Evolutionary conservation across 2,888 invertebrate genomes (phyloP).

Genomic region (Coleophora deauratella): DNA sequence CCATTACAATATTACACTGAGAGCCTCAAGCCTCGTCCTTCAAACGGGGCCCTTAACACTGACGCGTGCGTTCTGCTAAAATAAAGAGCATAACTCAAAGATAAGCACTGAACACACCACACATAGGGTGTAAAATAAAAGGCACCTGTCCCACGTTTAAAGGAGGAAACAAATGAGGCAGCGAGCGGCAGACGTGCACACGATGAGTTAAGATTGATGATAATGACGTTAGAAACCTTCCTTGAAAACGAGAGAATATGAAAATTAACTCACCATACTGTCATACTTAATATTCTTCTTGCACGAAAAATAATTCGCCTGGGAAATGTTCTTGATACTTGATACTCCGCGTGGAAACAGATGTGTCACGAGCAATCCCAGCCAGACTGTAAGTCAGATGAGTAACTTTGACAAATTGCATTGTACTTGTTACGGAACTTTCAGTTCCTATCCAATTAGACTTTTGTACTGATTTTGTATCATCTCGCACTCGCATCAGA

Average conservation of each 20-base stretch:
- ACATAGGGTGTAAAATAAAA: conserved; percentile 2
- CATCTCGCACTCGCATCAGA: too few relatives aligned
- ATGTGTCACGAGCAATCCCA: too few relatives aligned
- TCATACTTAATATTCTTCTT: conserved; percentile 5
- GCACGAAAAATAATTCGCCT: background rate
- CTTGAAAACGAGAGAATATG: conserved; percentile 35
- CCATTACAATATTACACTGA: too few relatives aligned
- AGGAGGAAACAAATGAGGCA: conserved; percentile 32
- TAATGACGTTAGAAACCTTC: conserved; percentile 34
- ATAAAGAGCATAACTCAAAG: conserved; percentile 4
- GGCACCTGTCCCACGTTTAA: conserved; percentile 10
- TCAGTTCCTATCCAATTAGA: too few relatives aligned
- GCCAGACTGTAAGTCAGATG: too few relatives aligned
- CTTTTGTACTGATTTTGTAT: too few relatives aligned
- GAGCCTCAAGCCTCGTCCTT: conserved; percentile 4
- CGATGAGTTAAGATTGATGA: conserved; percentile 53
- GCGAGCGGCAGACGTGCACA: conserved; percentile 31
- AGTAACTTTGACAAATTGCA: too few relatives aligned
- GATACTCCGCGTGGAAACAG: too few relatives aligned
- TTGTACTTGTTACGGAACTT: too few relatives aligned
- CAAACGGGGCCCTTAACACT: background rate
- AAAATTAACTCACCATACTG: conserved; percentile 25
- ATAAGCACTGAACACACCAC: background rate
- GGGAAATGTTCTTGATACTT: background rate
- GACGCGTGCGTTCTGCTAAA: too few relatives aligned